phyloP scores from a whole-genome alignment of 2,888 invertebrate genomes.

The Lasioglossum pauxillum region DNA sequence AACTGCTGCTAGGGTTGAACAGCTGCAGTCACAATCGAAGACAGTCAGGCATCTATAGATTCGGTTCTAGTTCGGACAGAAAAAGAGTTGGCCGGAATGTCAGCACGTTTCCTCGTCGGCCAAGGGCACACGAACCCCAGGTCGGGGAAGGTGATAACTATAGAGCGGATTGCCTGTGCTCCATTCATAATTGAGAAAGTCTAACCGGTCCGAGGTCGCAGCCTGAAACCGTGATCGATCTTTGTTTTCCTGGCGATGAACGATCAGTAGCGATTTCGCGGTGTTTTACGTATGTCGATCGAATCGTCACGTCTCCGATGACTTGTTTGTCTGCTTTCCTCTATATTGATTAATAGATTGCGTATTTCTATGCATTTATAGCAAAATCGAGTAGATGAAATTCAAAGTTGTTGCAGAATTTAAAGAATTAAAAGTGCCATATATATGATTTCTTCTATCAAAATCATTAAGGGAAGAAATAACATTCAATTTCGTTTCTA shows the following conservation, averaged over 20 bases:
- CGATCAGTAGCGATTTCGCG: constrained; percentile 29
- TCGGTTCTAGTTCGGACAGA: not conserved
- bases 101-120: constrained; percentile 52
- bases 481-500: no score
- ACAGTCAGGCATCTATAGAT: constrained; percentile 27
- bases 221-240: constrained; percentile 61
- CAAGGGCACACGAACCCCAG: constrained; percentile 48
- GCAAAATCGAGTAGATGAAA: no score
- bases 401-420: no score
- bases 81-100: constrained; percentile 40
- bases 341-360: constrained; percentile 2
- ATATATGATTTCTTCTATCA: no score
- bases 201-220: constrained; percentile 51
- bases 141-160: constrained; percentile 49
- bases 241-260: constrained; percentile 34
- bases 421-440: no score
- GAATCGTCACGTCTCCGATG: constrained; percentile 3
- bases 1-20: not conserved
- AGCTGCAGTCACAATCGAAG: not conserved
- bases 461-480: no score
- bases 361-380: no score
- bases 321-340: not conserved
- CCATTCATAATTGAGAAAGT: constrained; percentile 69
- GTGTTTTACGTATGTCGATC: constrained; percentile 17
- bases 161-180: constrained; percentile 30